Evolutionary conservation across 2,113 vertebrate genomes (phyloP).

Genomic region (Polyodon spathula): DNA sequence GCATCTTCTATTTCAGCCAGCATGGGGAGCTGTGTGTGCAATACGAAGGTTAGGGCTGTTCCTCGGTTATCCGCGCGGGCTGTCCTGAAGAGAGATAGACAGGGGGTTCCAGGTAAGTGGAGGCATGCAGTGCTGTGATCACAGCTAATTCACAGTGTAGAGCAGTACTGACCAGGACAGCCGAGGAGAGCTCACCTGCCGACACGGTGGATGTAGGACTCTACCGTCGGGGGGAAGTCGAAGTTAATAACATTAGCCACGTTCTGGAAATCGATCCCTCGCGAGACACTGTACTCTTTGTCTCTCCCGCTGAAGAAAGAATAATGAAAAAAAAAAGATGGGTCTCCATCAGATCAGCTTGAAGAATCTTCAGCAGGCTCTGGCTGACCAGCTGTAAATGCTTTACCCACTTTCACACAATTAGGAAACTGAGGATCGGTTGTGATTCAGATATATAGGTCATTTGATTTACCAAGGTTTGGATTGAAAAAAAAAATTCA

Average conservation of each 20-base stretch:
- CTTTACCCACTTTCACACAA: too few relatives aligned
- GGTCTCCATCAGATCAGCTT: not conserved
- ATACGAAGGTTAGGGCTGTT: constrained; percentile 68
- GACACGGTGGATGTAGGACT: constrained; percentile 82
- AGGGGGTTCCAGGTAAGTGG: not conserved
- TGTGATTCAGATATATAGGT: too few relatives aligned
- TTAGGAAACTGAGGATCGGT: too few relatives aligned
- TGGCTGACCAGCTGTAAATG: too few relatives aligned
- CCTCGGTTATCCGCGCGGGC: constrained; percentile 77
- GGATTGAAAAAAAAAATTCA: too few relatives aligned
- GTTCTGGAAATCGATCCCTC: constrained; percentile 88
- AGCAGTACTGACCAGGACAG: not conserved
- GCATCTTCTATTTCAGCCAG: constrained; percentile 62
- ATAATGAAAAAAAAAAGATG: too few relatives aligned
- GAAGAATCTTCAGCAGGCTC: fast-evolving
- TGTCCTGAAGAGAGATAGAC: constrained; percentile 47
- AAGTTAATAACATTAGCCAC: constrained; percentile 82
- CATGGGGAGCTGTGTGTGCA: constrained; percentile 50
- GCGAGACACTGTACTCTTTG: constrained; percentile 69
- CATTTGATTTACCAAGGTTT: too few relatives aligned
- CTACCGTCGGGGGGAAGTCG: constrained; percentile 63
- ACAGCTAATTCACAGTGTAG: not conserved
- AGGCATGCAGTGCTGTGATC: not conserved
- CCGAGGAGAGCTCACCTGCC: constrained; percentile 58
- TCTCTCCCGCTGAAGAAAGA: constrained; percentile 50